phyloP scores from a whole-genome alignment of 2,888 invertebrate species.

The Dolomedes plantarius region DNA sequence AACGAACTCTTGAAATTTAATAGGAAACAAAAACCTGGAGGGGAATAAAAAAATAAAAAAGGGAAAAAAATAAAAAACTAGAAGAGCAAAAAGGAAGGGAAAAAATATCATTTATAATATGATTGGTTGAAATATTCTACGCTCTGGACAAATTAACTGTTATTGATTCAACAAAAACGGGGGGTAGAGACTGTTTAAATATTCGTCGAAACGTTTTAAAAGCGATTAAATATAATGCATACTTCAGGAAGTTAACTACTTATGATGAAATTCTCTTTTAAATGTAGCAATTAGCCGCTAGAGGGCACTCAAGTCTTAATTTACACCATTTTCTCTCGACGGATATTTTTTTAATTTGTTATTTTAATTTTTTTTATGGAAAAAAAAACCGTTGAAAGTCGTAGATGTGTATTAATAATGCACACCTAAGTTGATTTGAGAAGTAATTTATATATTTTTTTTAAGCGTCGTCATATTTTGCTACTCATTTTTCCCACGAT shows the following conservation, averaged over 20 bases:
- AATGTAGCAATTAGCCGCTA: conserved; percentile 66
- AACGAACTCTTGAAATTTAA: conserved; percentile 25
- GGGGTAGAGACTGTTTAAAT: conserved; percentile 55
- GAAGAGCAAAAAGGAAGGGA: conserved; percentile 15
- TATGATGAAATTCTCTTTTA: conserved; percentile 44
- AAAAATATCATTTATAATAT: conserved; percentile 48
- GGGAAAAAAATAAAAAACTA: conserved; percentile 6
- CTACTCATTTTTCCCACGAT: not conserved
- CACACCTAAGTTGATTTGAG: conserved; percentile 56
- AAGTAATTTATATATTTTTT: conserved; percentile 33
- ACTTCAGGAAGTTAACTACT: conserved; percentile 59
- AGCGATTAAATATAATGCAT: conserved; percentile 60
- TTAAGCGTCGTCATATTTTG: conserved; percentile 1
- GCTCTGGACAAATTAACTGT: conserved; percentile 59
- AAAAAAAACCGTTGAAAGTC: conserved; percentile 35
- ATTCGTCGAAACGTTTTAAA: conserved; percentile 62
- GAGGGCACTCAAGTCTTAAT: conserved; percentile 67
- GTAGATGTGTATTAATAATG: conserved; percentile 55
- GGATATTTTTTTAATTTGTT: not conserved
- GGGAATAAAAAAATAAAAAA: not conserved
- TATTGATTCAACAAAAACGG: conserved; percentile 47
- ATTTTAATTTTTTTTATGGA: conserved; percentile 11
- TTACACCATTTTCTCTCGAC: conserved; percentile 47
- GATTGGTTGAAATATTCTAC: conserved; percentile 57
- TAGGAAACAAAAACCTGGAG: conserved; percentile 46